phyloP scores from a whole-genome alignment of 2,888 invertebrate species.

The Microchrysa polita region DNA sequence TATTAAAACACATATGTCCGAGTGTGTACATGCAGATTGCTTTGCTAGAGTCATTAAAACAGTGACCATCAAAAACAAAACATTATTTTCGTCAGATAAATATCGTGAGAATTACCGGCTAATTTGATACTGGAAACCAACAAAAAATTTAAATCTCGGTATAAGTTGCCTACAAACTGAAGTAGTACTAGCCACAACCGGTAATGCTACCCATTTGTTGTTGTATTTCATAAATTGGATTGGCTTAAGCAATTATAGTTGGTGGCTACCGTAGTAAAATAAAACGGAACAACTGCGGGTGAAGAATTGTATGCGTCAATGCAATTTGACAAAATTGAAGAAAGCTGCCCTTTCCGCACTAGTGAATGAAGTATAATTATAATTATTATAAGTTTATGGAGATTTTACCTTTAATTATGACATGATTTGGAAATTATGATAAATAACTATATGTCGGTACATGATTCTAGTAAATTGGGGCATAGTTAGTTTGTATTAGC shows the following conservation, averaged over 20 bases:
- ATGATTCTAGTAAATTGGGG: too few relatives aligned
- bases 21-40: constrained; percentile 19
- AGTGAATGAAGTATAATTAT: too few relatives aligned
- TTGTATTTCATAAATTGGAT: background rate
- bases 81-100: constrained; percentile 26
- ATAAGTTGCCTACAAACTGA: background rate
- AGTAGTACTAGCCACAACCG: background rate
- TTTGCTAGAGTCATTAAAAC: constrained; percentile 33
- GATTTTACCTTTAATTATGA: too few relatives aligned
- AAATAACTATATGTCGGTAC: too few relatives aligned
- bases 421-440: too few relatives aligned
- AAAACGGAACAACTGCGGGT: background rate
- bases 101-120: constrained; percentile 38
- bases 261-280: background rate
- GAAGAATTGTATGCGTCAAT: too few relatives aligned
- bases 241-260: background rate
- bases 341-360: too few relatives aligned
- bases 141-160: background rate
- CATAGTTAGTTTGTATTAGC: too few relatives aligned
- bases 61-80: constrained; percentile 39
- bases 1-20: background rate
- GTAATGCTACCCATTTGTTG: background rate
- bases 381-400: too few relatives aligned
- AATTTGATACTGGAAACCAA: background rate
- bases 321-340: too few relatives aligned